Conservation (phyloP, 2,113 vertebrate genomes). For the Mellivora capensis region DNA sequence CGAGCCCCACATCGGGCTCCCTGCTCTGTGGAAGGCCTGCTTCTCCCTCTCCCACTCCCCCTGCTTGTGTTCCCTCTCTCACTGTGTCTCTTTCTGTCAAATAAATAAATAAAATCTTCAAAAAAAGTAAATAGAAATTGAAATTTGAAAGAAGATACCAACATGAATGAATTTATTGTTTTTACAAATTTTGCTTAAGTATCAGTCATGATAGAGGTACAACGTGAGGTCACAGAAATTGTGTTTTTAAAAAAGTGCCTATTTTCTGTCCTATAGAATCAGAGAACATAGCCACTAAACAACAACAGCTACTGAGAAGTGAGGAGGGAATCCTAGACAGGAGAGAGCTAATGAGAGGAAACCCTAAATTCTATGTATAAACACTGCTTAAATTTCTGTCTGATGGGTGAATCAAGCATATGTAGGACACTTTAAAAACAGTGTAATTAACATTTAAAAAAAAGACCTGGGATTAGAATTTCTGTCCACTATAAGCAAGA, state of each 20-base stretch:
- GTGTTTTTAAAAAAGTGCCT: neutral
- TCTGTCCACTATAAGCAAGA: neutral
- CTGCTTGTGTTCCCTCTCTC: too few species aligned
- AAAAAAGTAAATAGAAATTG: neutral
- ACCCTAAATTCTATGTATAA: neutral
- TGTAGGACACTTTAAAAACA: neutral
- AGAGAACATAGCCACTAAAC: neutral
- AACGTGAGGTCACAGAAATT: neutral
- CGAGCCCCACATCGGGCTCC: too few species aligned
- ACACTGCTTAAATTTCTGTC: neutral
- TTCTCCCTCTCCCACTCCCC: too few species aligned
- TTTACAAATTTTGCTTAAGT: neutral
- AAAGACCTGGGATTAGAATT: neutral
- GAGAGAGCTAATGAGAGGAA: neutral
- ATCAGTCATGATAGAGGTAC: neutral
- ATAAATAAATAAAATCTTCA: too few species aligned
- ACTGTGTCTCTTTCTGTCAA: too few species aligned
- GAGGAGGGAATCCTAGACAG: neutral
- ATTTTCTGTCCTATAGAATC: neutral
- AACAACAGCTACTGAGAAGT: neutral
- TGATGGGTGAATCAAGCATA: neutral
- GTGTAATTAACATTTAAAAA: neutral
- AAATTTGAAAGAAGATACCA: neutral
- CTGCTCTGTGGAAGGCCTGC: too few species aligned
- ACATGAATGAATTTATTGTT: neutral